Conservation (phyloP, 2,113 vertebrate genomes). For the Petroica traversi region DNA sequence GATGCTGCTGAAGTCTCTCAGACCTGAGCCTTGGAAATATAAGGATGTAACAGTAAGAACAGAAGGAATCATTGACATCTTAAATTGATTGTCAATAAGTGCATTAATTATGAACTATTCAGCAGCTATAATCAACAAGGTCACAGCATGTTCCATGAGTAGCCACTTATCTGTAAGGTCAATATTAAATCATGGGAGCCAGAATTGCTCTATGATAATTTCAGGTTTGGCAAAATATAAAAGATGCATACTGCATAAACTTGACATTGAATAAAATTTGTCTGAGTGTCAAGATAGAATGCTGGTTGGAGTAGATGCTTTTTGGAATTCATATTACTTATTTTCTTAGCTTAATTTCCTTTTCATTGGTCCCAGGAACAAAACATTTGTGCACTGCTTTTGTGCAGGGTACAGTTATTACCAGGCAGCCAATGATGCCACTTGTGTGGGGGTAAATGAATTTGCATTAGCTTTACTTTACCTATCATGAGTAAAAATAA, state of each 20-base stretch:
- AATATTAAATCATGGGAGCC: accelerated
- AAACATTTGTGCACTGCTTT: neutral
- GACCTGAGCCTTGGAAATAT: neutral
- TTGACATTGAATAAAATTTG: neutral
- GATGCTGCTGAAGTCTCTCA: neutral
- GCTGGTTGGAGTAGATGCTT: neutral
- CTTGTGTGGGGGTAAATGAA: neutral
- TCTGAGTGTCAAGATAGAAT: neutral
- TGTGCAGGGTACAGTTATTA: neutral
- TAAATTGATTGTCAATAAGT: neutral
- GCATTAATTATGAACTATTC: neutral
- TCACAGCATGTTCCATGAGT: neutral
- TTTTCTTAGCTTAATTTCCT: neutral
- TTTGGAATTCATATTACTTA: neutral
- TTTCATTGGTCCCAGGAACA: neutral
- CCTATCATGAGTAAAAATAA: neutral
- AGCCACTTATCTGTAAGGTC: neutral
- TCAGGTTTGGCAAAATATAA: neutral
- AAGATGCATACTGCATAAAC: neutral
- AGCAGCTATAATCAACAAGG: neutral
- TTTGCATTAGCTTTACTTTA: neutral
- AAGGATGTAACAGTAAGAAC: neutral
- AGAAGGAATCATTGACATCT: neutral
- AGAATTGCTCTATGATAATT: neutral
- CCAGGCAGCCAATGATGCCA: neutral